These are phyloP conservation scores for Lutjanus argentimaculatus DNA, from an alignment of 2,797 vertebrate genomes.

Conservation along the genomic window DNA sequence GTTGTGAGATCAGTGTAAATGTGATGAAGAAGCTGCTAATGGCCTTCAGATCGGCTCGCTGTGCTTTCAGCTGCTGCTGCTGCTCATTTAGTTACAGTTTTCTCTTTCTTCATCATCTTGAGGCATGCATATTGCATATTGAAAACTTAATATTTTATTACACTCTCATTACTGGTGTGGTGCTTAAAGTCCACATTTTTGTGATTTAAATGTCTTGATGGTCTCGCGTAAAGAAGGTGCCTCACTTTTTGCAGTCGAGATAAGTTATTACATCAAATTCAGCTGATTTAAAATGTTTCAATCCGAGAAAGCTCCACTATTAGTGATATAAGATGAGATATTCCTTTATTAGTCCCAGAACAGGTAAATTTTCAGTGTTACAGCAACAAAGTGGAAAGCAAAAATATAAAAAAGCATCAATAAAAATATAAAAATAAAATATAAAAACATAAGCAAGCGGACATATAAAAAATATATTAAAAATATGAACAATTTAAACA, in stretches of 20 bases:
- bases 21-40: constrained; percentile 19
- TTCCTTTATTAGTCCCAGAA: no score
- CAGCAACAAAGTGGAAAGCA: no score
- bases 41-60: neutral
- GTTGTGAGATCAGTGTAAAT: constrained; percentile 23
- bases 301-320: no score
- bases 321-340: no score
- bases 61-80: neutral
- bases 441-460: no score
- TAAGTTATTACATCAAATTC: neutral
- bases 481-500: no score
- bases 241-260: neutral
- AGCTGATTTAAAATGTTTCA: neutral
- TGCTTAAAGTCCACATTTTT: neutral
- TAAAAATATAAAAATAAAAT: no score
- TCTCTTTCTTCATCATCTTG: neutral
- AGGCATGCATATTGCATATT: no score
- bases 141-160: constrained; percentile 23
- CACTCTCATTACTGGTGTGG: neutral
- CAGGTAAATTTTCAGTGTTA: no score
- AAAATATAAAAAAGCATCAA: no score
- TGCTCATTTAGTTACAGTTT: neutral
- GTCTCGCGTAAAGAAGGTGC: neutral
- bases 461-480: no score
- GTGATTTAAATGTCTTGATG: constrained; percentile 6